Conservation (phyloP, 2,113 vertebrate genomes). For the Lanius collurio region DNA sequence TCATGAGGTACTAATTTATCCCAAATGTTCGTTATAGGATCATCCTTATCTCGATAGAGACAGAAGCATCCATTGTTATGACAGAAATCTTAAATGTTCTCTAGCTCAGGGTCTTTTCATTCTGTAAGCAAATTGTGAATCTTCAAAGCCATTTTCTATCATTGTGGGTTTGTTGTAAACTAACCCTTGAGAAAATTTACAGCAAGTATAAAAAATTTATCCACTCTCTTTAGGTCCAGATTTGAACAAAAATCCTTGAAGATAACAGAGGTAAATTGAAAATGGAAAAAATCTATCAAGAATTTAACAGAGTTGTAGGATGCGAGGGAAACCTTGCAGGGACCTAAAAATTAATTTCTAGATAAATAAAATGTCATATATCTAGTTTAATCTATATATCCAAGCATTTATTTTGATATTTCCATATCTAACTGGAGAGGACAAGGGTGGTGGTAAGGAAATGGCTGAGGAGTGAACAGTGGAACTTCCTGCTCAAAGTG, state of each 20-base stretch:
- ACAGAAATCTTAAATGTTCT: neutral
- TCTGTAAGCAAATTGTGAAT: neutral
- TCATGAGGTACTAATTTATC: neutral
- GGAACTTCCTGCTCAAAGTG: neutral
- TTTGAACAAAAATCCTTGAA: slow-evolving; percentile 28
- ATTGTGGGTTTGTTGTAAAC: neutral
- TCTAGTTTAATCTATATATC: neutral
- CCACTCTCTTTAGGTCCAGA: neutral
- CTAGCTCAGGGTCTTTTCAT: slow-evolving; percentile 2
- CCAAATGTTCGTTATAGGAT: neutral
- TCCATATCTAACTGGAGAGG: neutral
- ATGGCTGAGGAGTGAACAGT: neutral
- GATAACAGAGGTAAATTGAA: neutral
- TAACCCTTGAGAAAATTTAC: slow-evolving; percentile 34
- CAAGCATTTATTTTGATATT: neutral
- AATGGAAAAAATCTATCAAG: neutral
- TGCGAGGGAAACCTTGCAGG: neutral
- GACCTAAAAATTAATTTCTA: slow-evolving; percentile 25
- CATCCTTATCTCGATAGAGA: neutral
- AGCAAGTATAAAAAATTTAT: neutral
- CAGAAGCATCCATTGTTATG: neutral
- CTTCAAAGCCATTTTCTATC: slow-evolving; percentile 4
- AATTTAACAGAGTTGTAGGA: neutral
- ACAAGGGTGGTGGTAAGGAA: neutral
- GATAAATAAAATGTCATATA: neutral